Evolutionary conservation across 2,888 invertebrate species (phyloP).

Genomic region (Nomada ruficornis): DNA sequence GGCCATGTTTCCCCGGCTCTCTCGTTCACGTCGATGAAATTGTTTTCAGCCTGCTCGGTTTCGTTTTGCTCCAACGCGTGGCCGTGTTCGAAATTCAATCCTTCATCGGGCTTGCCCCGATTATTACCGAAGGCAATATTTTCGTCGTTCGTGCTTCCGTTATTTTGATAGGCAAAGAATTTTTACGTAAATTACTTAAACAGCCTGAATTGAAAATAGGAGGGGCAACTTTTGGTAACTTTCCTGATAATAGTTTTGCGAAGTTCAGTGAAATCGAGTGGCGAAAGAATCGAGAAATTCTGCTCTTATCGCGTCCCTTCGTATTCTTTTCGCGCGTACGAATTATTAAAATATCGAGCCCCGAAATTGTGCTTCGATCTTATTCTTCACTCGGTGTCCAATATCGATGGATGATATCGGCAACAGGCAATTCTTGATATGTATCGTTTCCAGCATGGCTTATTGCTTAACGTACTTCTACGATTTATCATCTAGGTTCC

Average conservation of each 20-base stretch:
- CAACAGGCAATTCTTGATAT: conserved; percentile 80
- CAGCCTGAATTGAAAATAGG: too few species aligned
- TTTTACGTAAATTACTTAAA: too few species aligned
- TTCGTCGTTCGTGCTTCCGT: too few species aligned
- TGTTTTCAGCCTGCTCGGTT: conserved; percentile 10
- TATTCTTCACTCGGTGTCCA: conserved; percentile 29
- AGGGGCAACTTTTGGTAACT: background rate
- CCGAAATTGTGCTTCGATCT: conserved; percentile 52
- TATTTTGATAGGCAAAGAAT: background rate
- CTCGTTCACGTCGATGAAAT: background rate
- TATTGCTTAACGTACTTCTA: conserved; percentile 72
- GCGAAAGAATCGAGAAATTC: conserved; percentile 10
- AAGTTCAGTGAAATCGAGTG: conserved; percentile 40
- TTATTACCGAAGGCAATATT: too few species aligned
- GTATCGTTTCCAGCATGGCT: conserved; percentile 76
- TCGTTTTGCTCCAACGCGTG: background rate
- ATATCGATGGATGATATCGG: conserved; percentile 43
- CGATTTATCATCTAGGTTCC: conserved; percentile 60
- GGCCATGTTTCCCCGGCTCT: background rate
- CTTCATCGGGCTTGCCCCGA: too few species aligned
- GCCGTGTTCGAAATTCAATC: too few species aligned
- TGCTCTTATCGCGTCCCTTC: background rate
- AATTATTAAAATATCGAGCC: conserved; percentile 25
- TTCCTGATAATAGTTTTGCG: background rate
- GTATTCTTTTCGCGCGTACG: background rate